Evolutionary conservation across 1,140 invertebrate species (phyloP), one percentile per base, ranked within the genome.

Genomic region (Drosophila obscura): DNA sequence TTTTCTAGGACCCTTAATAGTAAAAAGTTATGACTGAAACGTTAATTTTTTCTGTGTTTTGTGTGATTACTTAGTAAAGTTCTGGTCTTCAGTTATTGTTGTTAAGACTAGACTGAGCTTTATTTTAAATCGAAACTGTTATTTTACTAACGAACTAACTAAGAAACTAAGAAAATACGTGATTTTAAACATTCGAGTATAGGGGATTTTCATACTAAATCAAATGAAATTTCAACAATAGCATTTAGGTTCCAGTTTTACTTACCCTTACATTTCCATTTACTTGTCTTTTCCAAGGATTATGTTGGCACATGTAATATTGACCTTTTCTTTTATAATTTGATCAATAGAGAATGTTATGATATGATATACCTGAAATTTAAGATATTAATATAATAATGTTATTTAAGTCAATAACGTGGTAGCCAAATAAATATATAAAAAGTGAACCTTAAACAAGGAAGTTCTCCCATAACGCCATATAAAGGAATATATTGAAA

Each of bases 181-280:
- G 80, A 80, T 84, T 83, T 72, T 72, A 52, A 22, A 76, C 72
- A 76, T 84, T 83, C 79, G 71, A 82, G 66, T 62, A 63, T n/a
- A 56, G 50, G 8, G 8, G 2, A 31, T 8, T 61, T 73, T 77
- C 57, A 77, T 63, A 56, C 73, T 57, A 65, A 73, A 85, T 80
- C 55, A 57, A 65, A 69, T 61, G 24, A 9, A 66, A 84, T 77
- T 73, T 63, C 48, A 73, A 73, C 57, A 73, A 62, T 73, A 61
- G 46, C 26, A 59, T 71, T 26, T 48, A 53, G 22, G 49, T 72
- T 9, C 0, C 57, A 52, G 31, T n/a, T 57, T 72, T 48, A 41
- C 48, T 59, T 45, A 35, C 9, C 0, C 8, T 11, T 11, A 28
- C 19, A 19, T 19, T 19, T n/a, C n/a, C n/a, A n/a, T n/a, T n/a